A percentile compares a stretch with the other conserved stretches of the same genome.
phyloP scores from a whole-genome alignment of 2,888 invertebrate genomes.

The Cyclophora punctaria region DNA sequence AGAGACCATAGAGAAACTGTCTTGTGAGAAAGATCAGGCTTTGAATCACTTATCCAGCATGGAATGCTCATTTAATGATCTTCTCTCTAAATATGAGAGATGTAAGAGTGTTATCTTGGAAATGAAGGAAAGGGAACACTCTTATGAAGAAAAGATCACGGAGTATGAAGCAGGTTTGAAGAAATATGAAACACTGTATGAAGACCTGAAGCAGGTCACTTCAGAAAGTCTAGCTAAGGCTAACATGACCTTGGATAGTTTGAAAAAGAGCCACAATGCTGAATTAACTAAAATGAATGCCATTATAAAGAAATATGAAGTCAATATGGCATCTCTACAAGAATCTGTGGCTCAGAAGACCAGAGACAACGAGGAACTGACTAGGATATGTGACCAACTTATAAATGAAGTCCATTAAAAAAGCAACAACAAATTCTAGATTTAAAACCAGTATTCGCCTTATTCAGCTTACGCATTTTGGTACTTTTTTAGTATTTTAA shows the following conservation, averaged over 20 bases:
- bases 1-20: constrained; percentile 62
- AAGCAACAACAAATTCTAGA: background rate
- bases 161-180: constrained; percentile 81
- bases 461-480: constrained; percentile 9
- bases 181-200: constrained; percentile 86
- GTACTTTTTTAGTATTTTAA: constrained; percentile 15
- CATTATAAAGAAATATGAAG: constrained; percentile 89
- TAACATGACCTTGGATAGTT: constrained; percentile 86
- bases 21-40: constrained; percentile 74
- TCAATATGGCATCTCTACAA: constrained; percentile 87
- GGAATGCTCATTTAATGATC: constrained; percentile 78
- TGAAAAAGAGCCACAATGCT: constrained; percentile 81
- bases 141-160: constrained; percentile 78
- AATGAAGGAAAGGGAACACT: constrained; percentile 77
- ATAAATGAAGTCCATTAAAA: constrained; percentile 74
- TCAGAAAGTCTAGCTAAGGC: constrained; percentile 82
- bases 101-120: constrained; percentile 74
- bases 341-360: constrained; percentile 89
- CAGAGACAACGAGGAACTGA: constrained; percentile 90
- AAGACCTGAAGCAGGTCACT: constrained; percentile 88
- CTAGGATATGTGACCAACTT: constrained; percentile 94
- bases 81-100: constrained; percentile 78
- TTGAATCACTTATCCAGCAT: constrained; percentile 74
- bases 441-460: constrained; percentile 1
- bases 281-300: constrained; percentile 90